phyloP scores from a whole-genome alignment of 2,797 vertebrate genomes.

The Geotria australis region DNA sequence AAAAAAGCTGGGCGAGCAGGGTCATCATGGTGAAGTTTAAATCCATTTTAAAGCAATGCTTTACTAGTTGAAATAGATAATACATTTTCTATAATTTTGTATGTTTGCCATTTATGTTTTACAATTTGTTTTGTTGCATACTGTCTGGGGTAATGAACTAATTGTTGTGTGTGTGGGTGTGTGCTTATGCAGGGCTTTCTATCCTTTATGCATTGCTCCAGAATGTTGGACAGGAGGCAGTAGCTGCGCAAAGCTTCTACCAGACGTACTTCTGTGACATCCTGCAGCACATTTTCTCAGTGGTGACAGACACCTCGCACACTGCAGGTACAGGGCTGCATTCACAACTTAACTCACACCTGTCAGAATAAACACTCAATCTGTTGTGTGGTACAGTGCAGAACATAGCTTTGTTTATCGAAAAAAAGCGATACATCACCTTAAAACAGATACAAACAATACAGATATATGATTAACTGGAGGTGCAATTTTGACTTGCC shows the following conservation, averaged over 20 bases:
- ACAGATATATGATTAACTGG: too few relatives aligned
- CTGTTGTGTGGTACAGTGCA: too few relatives aligned
- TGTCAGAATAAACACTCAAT: too few relatives aligned
- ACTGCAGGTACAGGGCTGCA: conserved; percentile 35
- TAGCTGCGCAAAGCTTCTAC: conserved; percentile 90
- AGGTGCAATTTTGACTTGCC: too few relatives aligned
- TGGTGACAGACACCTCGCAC: conserved; percentile 93
- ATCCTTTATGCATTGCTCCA: conserved; percentile 87
- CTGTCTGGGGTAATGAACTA: not conserved
- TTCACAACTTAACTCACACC: conserved; percentile 2
- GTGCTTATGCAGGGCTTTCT: conserved; percentile 34
- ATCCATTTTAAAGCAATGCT: too few relatives aligned
- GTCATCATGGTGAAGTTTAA: too few relatives aligned
- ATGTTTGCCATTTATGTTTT: too few relatives aligned
- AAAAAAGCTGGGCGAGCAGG: too few relatives aligned
- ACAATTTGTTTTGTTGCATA: not conserved
- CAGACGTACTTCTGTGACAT: conserved; percentile 96
- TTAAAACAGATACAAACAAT: not conserved
- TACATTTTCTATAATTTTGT: too few relatives aligned
- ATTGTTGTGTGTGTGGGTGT: not conserved
- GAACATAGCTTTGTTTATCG: too few relatives aligned
- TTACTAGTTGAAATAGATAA: too few relatives aligned
- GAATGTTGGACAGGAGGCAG: conserved; percentile 88
- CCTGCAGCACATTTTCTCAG: conserved; percentile 93
- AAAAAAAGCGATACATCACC: not conserved